Evolutionary conservation across 92 coral and sea anemone genomes (phyloP).

Genomic region (Epizoanthus rinbou): DNA sequence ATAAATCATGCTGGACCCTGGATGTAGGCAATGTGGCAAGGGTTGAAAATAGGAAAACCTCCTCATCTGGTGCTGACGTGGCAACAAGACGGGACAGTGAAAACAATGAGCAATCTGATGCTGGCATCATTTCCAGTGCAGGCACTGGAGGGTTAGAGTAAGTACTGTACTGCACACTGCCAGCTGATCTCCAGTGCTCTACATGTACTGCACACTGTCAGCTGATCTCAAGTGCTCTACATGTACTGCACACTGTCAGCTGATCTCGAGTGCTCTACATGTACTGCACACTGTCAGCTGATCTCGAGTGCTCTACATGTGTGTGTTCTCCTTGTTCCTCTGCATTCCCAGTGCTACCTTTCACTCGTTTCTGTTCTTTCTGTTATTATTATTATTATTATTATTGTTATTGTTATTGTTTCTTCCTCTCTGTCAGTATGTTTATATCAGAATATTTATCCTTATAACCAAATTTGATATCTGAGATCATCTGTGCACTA

Average conservation of each 20-base stretch:
- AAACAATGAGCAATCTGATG: conserved; percentile 36
- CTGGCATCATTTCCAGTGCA: conserved; percentile 56
- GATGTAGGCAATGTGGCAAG: conserved; percentile 81
- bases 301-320: not conserved
- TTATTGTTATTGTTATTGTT: too few relatives aligned
- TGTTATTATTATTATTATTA: too few relatives aligned
- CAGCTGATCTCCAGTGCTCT: not conserved
- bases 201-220: too few relatives aligned
- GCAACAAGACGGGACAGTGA: conserved; percentile 20
- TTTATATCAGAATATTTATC: too few relatives aligned
- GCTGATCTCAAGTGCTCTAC: not conserved
- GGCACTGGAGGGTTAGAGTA: conserved; percentile 73
- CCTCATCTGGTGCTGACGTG: conserved; percentile 64
- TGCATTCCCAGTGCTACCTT: too few relatives aligned
- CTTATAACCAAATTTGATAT: too few relatives aligned
- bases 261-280: too few relatives aligned
- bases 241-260: not conserved
- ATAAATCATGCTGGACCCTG: conserved; percentile 85
- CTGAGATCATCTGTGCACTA: too few relatives aligned
- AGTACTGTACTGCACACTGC: conserved; percentile 28
- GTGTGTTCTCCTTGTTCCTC: too few relatives aligned
- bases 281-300: not conserved
- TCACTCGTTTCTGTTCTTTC: too few relatives aligned
- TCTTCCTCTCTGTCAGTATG: too few relatives aligned
- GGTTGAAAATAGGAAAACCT: conserved; percentile 47